phyloP scores from a whole-genome alignment of 2,888 invertebrate species.

The Cerceris rybyensis region DNA sequence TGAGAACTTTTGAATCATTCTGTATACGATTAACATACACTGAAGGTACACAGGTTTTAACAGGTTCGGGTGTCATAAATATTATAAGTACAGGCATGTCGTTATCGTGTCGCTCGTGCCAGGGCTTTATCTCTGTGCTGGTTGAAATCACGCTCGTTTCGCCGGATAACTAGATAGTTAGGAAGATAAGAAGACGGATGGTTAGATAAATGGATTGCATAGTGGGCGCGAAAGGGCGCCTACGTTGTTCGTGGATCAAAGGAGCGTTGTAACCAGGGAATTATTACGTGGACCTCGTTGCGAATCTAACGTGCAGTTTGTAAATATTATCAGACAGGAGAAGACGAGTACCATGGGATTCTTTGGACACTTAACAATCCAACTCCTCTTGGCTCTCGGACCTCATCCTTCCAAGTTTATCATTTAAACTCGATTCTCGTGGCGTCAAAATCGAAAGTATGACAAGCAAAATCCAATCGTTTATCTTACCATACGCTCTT shows the following conservation, averaged over 20 bases:
- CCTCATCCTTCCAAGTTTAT: too few species aligned
- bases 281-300: slow-evolving; percentile 13
- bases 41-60: not conserved
- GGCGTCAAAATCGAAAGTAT: too few species aligned
- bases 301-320: too few species aligned
- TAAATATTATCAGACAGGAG: too few species aligned
- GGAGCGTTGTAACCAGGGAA: slow-evolving; percentile 5
- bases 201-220: slow-evolving; percentile 33
- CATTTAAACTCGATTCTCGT: too few species aligned
- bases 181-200: slow-evolving; percentile 12
- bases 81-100: slow-evolving; percentile 8
- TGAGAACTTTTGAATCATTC: too few species aligned
- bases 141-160: not conserved
- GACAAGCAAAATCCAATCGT: too few species aligned
- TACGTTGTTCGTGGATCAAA: slow-evolving; percentile 14
- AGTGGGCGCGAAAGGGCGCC: slow-evolving; percentile 32
- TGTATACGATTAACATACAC: too few species aligned
- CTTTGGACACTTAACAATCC: too few species aligned
- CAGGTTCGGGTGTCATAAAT: slow-evolving; percentile 11
- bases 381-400: too few species aligned
- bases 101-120: slow-evolving; percentile 14
- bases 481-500: too few species aligned
- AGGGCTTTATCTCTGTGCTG: slow-evolving; percentile 19
- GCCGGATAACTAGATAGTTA: slow-evolving; percentile 25
- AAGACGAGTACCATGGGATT: too few species aligned